Base-by-base conservation (phyloP, 2,888 invertebrate species). In the Smittia sp. region DNA sequence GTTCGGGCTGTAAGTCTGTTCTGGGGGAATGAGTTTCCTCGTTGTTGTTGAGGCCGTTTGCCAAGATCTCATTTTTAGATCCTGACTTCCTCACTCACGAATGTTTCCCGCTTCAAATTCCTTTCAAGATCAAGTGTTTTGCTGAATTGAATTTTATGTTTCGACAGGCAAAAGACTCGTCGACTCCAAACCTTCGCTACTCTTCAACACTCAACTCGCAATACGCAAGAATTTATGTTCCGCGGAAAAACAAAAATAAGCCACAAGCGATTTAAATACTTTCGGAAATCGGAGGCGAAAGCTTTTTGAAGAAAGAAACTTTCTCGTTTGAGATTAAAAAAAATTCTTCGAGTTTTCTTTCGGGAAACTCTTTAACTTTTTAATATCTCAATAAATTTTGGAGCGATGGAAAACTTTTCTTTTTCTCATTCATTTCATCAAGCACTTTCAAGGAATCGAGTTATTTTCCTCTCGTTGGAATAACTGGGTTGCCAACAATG, bases 291-390 rank as follows among this genome's bases (percentile, higher is more conserved):
- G 20, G 58, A 20, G 11, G 3, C 15, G 15, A 46, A 11, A 46
- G 46, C 46, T 46, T 46, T 11, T 15, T 46, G 46, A 4, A 46
- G 11, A 46, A 46, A 22, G 22, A 22, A 58, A 58, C 22, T 24
- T 63, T 63, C 27, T 25, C 22, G 63, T 27, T 63, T 9, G 20
- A 63, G 63, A 63, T 63, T 63, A 27, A 58, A 38, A 38, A n/a
- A 20, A 58, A 27, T 63, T 63, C 18, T 25, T 27, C n/a, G 22
- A 25, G 9, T 62, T 22, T 62, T 62, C 7, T 62, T 62, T 52
- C 18, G 46, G 15, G 46, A 46, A 58, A 58, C 52, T 46, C 58
- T 58, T 58, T 58, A 63, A 63, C 27, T 63, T 27, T 63, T 63
- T 63, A 25, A 63, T 63, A 63, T 27, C 63, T 63, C 27, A 63